Conservation (phyloP, 1,140 invertebrate genomes). For the Phenacoccus solenopsis region DNA sequence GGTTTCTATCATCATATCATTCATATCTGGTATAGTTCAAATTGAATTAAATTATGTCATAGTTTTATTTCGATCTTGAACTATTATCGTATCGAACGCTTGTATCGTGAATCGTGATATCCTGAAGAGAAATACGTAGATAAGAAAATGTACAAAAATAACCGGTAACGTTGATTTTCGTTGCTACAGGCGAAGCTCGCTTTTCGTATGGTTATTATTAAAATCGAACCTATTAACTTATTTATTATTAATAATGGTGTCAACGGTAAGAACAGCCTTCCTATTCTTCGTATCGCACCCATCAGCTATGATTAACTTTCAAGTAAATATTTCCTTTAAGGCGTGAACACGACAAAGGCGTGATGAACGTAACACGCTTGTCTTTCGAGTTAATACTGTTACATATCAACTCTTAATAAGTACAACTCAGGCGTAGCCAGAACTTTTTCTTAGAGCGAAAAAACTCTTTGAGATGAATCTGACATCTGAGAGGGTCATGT, state of each 20-base stretch:
- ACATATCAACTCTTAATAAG: no score
- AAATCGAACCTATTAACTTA: not conserved
- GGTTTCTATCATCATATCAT: no score
- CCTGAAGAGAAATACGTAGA: not conserved
- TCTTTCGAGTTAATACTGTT: no score
- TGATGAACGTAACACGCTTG: no score
- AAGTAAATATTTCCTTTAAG: no score
- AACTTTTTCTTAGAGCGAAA: no score
- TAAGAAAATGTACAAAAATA: not conserved
- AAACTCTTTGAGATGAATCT: no score
- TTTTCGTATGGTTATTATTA: not conserved
- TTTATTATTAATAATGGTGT: slow-evolving; percentile 2
- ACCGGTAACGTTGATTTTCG: not conserved
- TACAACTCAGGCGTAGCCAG: no score
- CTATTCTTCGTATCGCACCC: not conserved
- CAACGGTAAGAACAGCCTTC: not conserved
- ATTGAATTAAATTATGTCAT: slow-evolving; percentile 3
- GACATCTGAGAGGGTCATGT: no score
- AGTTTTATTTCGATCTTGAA: not conserved
- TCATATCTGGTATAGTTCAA: not conserved
- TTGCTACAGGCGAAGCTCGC: not conserved
- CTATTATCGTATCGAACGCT: no score
- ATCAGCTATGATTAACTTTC: not conserved
- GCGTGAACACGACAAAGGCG: no score
- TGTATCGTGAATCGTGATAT: not conserved